These are phyloP conservation scores for Malurus melanocephalus DNA, from an alignment of 2,113 vertebrate species.

Conservation along the genomic window DNA sequence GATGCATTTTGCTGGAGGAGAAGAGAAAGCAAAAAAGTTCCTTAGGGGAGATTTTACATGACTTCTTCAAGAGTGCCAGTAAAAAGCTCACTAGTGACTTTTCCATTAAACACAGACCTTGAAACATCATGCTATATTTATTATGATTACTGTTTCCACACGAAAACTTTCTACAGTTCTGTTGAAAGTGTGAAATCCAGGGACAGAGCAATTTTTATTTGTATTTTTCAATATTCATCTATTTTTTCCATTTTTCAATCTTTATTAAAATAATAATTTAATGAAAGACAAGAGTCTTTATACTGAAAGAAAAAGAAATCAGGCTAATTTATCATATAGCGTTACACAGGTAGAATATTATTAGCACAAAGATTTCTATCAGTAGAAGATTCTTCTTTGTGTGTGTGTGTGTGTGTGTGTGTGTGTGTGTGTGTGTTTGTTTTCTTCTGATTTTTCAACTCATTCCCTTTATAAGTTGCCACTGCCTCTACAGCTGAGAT, in stretches of 20 bases:
- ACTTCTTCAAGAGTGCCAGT: background rate
- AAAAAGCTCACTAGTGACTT: background rate
- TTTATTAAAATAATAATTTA: background rate
- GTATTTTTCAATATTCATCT: background rate
- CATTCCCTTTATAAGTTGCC: background rate
- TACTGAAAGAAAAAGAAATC: background rate
- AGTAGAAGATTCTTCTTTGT: background rate
- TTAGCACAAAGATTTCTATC: background rate
- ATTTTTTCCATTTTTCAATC: background rate
- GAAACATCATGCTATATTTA: background rate
- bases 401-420: too few species aligned
- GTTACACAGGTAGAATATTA: background rate
- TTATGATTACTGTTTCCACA: background rate
- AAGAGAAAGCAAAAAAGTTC: background rate
- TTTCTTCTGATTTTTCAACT: background rate
- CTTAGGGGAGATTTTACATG: background rate
- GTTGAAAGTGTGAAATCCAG: background rate
- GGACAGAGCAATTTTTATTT: background rate
- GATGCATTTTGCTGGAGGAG: background rate
- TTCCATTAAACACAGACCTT: background rate
- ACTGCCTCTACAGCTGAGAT: background rate
- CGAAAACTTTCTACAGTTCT: background rate
- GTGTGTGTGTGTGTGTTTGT: too few species aligned
- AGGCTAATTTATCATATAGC: background rate
- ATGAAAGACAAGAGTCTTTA: background rate